These are phyloP conservation scores for Poecilia wingei DNA, from an alignment of 2,797 vertebrate species.

Conservation along the genomic window DNA sequence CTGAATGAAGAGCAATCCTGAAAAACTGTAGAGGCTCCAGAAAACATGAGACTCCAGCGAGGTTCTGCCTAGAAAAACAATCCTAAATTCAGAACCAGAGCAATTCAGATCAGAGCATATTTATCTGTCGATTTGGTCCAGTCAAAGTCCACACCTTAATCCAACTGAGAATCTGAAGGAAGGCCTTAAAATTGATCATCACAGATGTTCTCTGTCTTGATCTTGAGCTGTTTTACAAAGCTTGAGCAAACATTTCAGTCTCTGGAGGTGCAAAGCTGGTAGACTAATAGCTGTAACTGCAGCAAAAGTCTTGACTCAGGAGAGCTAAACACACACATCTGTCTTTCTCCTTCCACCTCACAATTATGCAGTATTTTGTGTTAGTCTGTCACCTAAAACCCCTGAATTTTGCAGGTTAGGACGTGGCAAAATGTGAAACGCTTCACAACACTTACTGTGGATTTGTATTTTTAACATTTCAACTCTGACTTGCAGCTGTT, in stretches of 20 bases:
- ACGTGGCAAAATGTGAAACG: background rate
- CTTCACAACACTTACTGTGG: background rate
- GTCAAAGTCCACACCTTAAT: background rate
- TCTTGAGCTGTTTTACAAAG: background rate
- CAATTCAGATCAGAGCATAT: background rate
- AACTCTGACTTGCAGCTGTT: slow-evolving; percentile 50
- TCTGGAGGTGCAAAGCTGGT: background rate
- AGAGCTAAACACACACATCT: background rate
- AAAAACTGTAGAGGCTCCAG: background rate
- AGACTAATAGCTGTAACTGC: background rate
- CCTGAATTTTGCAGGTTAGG: background rate
- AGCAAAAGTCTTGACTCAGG: background rate
- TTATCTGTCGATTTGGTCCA: background rate
- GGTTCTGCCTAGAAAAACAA: background rate
- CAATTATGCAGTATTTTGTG: background rate
- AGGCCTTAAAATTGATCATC: background rate
- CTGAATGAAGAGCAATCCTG: background rate
- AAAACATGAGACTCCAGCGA: background rate
- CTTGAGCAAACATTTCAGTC: background rate
- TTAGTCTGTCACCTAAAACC: background rate
- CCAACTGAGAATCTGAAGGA: background rate
- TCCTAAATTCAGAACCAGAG: background rate
- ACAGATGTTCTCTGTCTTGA: background rate
- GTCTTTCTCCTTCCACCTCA: background rate
- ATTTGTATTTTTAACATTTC: slow-evolving; percentile 10